Percentiles rank a stretch among this genome's conserved stretches.
Evolutionary conservation across 2,113 vertebrate species (phyloP).

Genomic region (Geothlypis trichas): DNA sequence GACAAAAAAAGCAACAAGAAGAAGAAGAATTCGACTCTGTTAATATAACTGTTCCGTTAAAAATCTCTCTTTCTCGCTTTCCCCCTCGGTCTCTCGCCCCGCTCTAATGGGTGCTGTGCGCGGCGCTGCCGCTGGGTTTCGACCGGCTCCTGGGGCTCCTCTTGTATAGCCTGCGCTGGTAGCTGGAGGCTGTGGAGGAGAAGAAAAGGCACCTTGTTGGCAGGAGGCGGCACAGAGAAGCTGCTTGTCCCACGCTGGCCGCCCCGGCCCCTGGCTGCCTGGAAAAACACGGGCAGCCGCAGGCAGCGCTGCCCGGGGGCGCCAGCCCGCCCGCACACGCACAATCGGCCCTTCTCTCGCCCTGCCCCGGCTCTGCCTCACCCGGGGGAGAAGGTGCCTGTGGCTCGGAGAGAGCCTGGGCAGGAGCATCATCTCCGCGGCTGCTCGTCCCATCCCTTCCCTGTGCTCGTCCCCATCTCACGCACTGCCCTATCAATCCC

Average conservation of each 20-base stretch:
- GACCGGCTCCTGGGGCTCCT: constrained; percentile 75
- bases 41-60: constrained; percentile 76
- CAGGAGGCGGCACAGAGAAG: not conserved
- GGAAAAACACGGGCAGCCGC: not conserved
- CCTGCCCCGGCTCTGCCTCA: not conserved
- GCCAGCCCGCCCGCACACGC: not conserved
- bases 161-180: constrained; percentile 78
- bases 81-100: constrained; percentile 4
- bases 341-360: not conserved
- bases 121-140: constrained; percentile 69
- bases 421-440: not conserved
- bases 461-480: not conserved
- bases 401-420: not conserved
- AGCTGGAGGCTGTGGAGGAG: constrained; percentile 71
- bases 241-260: not conserved
- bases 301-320: not conserved
- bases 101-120: constrained; percentile 76
- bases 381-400: not conserved
- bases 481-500: rapidly evolving
- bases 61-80: constrained; percentile 69
- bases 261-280: not conserved
- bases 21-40: constrained; percentile 73
- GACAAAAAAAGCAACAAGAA: constrained; percentile 79
- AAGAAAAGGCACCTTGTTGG: constrained; percentile 32
- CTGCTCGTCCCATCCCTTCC: not conserved